Evolutionary conservation across 2,888 invertebrate species (phyloP), one percentile per base, ranked within the genome.

Genomic region (Tetramorium bicarinatum): DNA sequence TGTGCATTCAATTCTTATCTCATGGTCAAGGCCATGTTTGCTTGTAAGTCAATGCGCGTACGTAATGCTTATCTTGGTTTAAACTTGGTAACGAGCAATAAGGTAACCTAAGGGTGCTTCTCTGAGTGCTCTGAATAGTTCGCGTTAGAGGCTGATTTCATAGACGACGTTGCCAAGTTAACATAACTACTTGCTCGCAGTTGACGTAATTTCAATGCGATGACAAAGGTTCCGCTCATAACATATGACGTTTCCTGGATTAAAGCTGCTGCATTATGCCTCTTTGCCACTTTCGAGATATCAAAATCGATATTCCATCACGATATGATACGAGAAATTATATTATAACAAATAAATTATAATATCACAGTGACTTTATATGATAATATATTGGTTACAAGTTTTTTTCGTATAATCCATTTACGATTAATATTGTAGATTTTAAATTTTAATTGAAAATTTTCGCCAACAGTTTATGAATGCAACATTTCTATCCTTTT

Each of bases 131-230:
- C 83, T 85, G 61, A 82, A 62, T 62, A 84, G 86, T 76, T 80
- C 79, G 75, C 72, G 83, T 87, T 81, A 80, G 47, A 80, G 83
- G 87, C 83, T 87, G 89, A 90, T 88, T 89, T 87, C 84, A 84
- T 83, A 67, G 87, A 13, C 64, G 80, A 74, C 62, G 69, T 61
- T 38, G 52, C 62, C 54, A 69, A 83, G 86, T 86, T 69, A 82
- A 85, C 67, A 59, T 47, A 75, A 61, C 47, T 67, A 81, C 44
- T 82, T 80, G 64, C 54, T 72, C 69, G 67, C 62, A 67, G 75
- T 85, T 87, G 85, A 89, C 87, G 86, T 91, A 91, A 90, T 89
- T 92, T 92, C 91, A 91, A 92, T 89, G 88, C 90, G 87, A 87
- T 86, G 87, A 91, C 90, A 90, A 91, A 91, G 88, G 86, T 61